Base-by-base conservation (phyloP, 2,113 vertebrate species). In the Elephantulus edwardii region DNA sequence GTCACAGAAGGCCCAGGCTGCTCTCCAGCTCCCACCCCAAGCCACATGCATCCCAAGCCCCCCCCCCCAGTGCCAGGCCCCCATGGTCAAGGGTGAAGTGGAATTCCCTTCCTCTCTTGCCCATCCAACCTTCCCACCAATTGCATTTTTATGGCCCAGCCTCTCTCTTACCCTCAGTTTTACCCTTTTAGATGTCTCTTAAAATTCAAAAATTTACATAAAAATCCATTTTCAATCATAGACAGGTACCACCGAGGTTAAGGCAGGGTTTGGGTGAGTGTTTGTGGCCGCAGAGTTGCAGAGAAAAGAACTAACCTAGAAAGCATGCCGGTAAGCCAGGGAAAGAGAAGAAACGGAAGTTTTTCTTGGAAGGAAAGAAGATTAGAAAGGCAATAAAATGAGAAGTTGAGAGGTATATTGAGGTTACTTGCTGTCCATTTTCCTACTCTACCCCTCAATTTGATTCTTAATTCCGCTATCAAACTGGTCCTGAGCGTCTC, bases 201-300 rank as follows among this genome's bases (percentile, higher is more conserved):
- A 1, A 33, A 80, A 40, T 91, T 79, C 22, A 48, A 35, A 74
- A 4, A 54, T 91, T 74, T 86, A 87, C 66, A 58, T 58, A 48
- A 48, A 94, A 92, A 72, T 56, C 40, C n/a, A 8, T 79, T 87
- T 83, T 66, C 75, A 44, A 58, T 33, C 46, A 79, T 24, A 12
- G 22, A n/a, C 35, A 5, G 26, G n/a, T 0, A 3, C n/a, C 17
- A n/a, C 24, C 24, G 28, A 9, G n/a, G 42, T 24, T 19, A 35
- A 13, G 12, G 6, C 3, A 14, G 1, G n/a, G 20, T 58, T 20
- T 26, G 9, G 8, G n/a, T 28, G 40, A 9, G n/a, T 26, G 48
- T 33, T 42, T 78, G 79, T 30, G 62, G 64, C 44, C 9, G 20
- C 20, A n/a, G 81, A 30, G 56, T 14, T 40, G 5, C 80, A 64